Evolutionary conservation across 2,888 invertebrate genomes (phyloP), one percentile per base, ranked within the genome.

Genomic region (Boloria selene): DNA sequence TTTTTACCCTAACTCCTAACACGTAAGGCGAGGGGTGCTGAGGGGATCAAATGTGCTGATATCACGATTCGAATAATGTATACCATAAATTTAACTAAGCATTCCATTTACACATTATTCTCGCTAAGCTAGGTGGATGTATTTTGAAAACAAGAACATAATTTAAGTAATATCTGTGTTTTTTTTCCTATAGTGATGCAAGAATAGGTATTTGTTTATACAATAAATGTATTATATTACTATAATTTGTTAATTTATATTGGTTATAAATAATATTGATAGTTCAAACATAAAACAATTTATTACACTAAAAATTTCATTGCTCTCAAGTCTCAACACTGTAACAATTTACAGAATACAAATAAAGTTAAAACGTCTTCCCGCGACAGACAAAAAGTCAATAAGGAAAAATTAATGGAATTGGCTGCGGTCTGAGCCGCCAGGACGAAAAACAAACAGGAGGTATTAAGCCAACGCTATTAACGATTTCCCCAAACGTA

Each of bases 21-120:
- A 69, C 70, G 72, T 73, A 69, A 70, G 72, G 74, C 77, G 79
- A 82, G 82, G 80, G 76, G 73, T 70, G 71, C 64, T 74, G 67
- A 74, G 79, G 81, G 84, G 85, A 82, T 78, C 74, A 78, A 82
- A 77, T 81, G 79, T 83, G 84, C 83, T 83, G 83, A 85, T 81
- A 80, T 81, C 82, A 83, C 79, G 81, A 77, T 76, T 76, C 74
- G 74, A 75, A 74, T 75, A 75, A 75, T 73, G 72, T 68, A 55
- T 65, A 58, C 31, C 53, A 65, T 68, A 70, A 68, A 66, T 69
- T 64, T 58, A 61, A 63, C 59, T 65, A 61, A 70, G 59, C 62
- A 59, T 65, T 63, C 51, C 42, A 61, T 63, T 56, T 56, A 56
- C 55, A 56, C 55, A n/a, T 56, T 56, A 56, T 56, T 56, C 44